Evolutionary conservation across 2,797 vertebrate species (phyloP).

Genomic region (Syngnathus acus): DNA sequence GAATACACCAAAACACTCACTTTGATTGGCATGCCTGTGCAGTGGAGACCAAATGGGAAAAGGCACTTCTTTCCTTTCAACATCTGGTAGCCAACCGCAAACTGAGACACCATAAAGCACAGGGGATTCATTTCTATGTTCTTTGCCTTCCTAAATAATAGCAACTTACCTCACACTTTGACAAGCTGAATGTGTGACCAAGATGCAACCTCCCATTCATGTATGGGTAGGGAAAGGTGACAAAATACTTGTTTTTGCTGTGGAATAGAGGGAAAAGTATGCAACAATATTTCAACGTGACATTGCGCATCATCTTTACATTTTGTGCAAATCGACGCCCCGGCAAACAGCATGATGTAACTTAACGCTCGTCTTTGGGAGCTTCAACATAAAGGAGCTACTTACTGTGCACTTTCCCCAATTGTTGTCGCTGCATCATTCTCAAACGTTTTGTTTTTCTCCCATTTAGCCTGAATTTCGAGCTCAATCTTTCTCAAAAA

Average conservation of each 20-base stretch:
- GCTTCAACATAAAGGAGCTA: background rate
- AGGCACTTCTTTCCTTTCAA: constrained; percentile 89
- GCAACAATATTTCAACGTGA: background rate
- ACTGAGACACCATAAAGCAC: constrained; percentile 59
- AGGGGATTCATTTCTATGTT: background rate
- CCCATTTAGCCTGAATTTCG: constrained; percentile 90
- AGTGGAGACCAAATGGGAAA: constrained; percentile 95
- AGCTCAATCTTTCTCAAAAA: constrained; percentile 88
- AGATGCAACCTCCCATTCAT: constrained; percentile 97
- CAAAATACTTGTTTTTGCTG: constrained; percentile 88
- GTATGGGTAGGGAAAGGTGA: constrained; percentile 94
- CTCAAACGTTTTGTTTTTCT: constrained; percentile 79
- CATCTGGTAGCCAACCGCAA: constrained; percentile 84
- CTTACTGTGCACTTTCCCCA: constrained; percentile 63
- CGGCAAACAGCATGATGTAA: background rate
- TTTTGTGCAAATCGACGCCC: background rate
- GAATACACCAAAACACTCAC: constrained; percentile 57
- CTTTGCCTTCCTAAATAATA: background rate
- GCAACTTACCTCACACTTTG: constrained; percentile 89
- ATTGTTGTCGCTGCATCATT: constrained; percentile 59
- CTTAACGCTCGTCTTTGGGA: too few relatives aligned
- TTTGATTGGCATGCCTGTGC: constrained; percentile 99
- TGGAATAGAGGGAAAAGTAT: constrained; percentile 10
- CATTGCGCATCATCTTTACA: background rate
- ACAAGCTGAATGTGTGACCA: constrained; percentile 92